A percentile compares a stretch with the other conserved stretches of the same genome.
These are phyloP conservation scores for Gadopsis bispinosus DNA, from an alignment of 2,797 vertebrate species.

Conservation along the genomic window DNA sequence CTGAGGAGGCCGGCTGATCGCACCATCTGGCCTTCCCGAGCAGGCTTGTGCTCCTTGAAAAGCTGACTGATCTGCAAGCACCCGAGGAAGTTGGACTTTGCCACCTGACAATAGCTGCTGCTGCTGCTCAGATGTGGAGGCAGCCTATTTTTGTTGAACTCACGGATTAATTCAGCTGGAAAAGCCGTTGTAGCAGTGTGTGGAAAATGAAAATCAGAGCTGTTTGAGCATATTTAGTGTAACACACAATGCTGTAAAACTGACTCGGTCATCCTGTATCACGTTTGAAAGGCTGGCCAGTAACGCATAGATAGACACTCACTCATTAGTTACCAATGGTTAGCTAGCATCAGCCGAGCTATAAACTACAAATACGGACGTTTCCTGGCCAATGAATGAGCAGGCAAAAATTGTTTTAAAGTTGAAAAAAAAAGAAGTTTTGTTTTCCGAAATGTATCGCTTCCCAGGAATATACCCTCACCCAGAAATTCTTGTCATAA, in stretches of 20 bases:
- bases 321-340: no score
- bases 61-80: slow-evolving; percentile 51
- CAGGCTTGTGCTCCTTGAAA: slow-evolving; percentile 48
- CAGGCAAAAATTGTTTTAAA: background rate
- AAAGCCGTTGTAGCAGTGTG: no score
- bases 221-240: background rate
- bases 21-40: slow-evolving; percentile 73
- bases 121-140: slow-evolving; percentile 18
- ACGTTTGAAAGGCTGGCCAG: background rate
- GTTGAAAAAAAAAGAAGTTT: no score
- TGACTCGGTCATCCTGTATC: background rate
- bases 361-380: background rate
- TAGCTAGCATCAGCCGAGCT: background rate
- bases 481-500: no score
- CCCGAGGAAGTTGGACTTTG: slow-evolving; percentile 26
- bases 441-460: no score
- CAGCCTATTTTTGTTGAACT: background rate
- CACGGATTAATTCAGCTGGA: background rate
- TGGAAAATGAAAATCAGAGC: background rate
- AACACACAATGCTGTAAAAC: background rate
- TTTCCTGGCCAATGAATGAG: background rate
- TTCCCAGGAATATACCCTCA: no score
- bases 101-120: slow-evolving; percentile 6
- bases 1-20: slow-evolving; percentile 73
- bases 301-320: background rate